Evolutionary conservation across 2,113 vertebrate species (phyloP).

Genomic region (Halcyon senegalensis): DNA sequence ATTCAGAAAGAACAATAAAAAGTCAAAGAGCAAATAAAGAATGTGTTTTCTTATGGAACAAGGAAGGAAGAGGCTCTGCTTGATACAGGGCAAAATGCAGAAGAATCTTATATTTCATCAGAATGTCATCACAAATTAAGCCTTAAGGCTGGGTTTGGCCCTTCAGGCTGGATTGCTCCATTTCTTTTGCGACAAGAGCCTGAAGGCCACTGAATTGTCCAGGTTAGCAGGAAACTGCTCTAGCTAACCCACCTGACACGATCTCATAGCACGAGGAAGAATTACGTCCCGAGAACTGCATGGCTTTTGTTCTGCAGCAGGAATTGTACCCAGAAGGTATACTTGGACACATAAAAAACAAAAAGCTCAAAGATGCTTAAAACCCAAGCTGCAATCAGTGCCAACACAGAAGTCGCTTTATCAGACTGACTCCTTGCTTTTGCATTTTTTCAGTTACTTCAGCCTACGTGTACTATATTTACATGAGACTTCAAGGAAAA

Average conservation of each 20-base stretch:
- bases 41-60: neutral
- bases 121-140: rapidly evolving
- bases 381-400: neutral
- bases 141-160: neutral
- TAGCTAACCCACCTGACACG: neutral
- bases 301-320: neutral
- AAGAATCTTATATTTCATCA: neutral
- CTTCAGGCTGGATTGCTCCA: neutral
- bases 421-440: neutral
- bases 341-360: neutral
- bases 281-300: neutral
- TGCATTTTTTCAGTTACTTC: neutral
- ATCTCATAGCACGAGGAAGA: neutral
- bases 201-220: neutral
- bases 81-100: neutral
- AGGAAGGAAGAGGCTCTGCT: neutral
- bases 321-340: neutral
- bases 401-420: neutral
- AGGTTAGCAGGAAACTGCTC: neutral
- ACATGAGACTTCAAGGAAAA: neutral
- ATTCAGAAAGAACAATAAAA: neutral
- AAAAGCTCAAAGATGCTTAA: neutral
- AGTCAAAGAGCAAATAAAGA: neutral
- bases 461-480: neutral
- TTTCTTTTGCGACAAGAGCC: neutral